phyloP scores from a whole-genome alignment of 2,888 invertebrate genomes.

The Pachliopta kotzebuea region DNA sequence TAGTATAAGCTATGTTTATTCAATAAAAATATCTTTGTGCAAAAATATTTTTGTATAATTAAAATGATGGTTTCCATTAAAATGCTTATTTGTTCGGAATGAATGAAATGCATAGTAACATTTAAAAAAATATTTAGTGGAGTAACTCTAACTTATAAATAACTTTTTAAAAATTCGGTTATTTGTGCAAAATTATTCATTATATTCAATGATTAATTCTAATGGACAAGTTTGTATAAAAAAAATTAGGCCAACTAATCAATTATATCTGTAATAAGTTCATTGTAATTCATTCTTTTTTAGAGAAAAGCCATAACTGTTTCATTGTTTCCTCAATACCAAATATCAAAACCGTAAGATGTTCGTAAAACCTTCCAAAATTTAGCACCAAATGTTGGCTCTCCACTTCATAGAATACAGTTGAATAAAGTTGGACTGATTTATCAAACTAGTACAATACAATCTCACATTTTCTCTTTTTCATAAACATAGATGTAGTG shows the following conservation, averaged over 20 bases:
- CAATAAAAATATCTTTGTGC: constrained; percentile 22
- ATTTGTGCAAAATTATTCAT: constrained; percentile 50
- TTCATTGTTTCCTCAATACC: constrained; percentile 52
- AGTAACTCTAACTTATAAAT: neutral
- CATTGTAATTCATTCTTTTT: constrained; percentile 15
- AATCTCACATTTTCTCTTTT: constrained; percentile 19
- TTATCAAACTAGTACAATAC: constrained; percentile 19
- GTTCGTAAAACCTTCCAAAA: constrained; percentile 76
- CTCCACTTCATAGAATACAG: constrained; percentile 64
- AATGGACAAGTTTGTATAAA: constrained; percentile 33
- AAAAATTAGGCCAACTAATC: constrained; percentile 51
- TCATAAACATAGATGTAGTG: constrained; percentile 29
- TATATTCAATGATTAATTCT: constrained; percentile 32
- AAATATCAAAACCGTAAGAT: constrained; percentile 67
- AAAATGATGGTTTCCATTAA: constrained; percentile 35
- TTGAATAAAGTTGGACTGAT: constrained; percentile 37
- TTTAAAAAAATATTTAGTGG: neutral
- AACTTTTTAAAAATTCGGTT: constrained; percentile 21
- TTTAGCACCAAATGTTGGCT: constrained; percentile 78
- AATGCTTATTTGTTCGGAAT: constrained; percentile 23
- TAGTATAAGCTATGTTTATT: constrained; percentile 27
- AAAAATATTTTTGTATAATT: constrained; percentile 7
- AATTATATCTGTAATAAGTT: constrained; percentile 31
- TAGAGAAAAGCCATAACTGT: constrained; percentile 59
- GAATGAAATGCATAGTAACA: constrained; percentile 6